phyloP scores from a whole-genome alignment of 2,888 invertebrate genomes.

The Ichneumoninae sp. region DNA sequence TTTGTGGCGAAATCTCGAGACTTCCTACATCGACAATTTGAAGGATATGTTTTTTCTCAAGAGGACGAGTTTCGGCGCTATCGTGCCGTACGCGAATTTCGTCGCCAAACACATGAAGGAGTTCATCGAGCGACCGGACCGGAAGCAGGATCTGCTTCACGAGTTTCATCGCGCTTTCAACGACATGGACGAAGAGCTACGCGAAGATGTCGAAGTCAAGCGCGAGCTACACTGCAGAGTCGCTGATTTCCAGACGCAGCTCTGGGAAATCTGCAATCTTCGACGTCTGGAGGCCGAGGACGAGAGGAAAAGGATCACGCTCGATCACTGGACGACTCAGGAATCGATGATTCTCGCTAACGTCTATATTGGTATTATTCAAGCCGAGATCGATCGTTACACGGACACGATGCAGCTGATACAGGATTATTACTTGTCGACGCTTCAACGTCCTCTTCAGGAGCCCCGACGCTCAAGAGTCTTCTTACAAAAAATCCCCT shows the following conservation, averaged over 20 bases:
- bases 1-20: conserved; percentile 86
- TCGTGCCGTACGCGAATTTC: conserved; percentile 87
- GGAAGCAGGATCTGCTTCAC: conserved; percentile 86
- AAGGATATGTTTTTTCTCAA: conserved; percentile 87
- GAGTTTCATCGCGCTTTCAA: conserved; percentile 88
- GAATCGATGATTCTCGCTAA: conserved; percentile 86
- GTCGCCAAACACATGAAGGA: conserved; percentile 86
- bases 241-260: conserved; percentile 85
- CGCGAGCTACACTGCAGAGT: conserved; percentile 88
- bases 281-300: conserved; percentile 86
- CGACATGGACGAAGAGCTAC: conserved; percentile 86
- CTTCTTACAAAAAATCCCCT: conserved; percentile 53
- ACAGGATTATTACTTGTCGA: conserved; percentile 84
- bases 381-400: conserved; percentile 88
- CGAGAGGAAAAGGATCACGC: conserved; percentile 85
- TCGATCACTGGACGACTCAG: conserved; percentile 86
- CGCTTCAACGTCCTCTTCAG: conserved; percentile 72
- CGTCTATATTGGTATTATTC: conserved; percentile 86
- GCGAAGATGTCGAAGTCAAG: conserved; percentile 86
- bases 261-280: conserved; percentile 87
- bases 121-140: conserved; percentile 86
- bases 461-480: conserved; percentile 51
- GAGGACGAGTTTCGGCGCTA: conserved; percentile 85
- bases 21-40: conserved; percentile 85
- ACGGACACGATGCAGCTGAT: conserved; percentile 83